Percentiles rank a stretch among this genome's conserved stretches.
Evolutionary conservation across 2,888 invertebrate genomes (phyloP).

Genomic region (Calliopum simillimum): DNA sequence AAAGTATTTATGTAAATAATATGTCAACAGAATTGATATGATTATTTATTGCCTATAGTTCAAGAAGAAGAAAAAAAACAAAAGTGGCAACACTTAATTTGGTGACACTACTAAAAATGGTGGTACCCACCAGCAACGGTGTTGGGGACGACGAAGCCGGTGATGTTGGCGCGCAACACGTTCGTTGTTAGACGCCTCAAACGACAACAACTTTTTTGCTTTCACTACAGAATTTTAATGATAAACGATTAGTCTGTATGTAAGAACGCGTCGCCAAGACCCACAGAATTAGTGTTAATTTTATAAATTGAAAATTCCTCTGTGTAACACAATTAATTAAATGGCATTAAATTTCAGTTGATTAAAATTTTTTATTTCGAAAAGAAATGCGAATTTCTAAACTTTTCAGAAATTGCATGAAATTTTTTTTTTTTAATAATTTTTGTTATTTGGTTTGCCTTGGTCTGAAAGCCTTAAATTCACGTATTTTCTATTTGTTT

Average conservation of each 20-base stretch:
- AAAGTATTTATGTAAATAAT: slow-evolving; percentile 42
- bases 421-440: not conserved
- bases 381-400: not conserved
- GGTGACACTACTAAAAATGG: slow-evolving; percentile 47
- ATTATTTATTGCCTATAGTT: slow-evolving; percentile 31
- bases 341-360: too few species aligned
- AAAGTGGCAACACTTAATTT: slow-evolving; percentile 51
- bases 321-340: too few species aligned
- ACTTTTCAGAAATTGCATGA: slow-evolving; percentile 15
- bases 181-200: slow-evolving; percentile 1
- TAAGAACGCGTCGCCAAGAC: too few species aligned
- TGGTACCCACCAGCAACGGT: slow-evolving; percentile 40
- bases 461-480: slow-evolving; percentile 9
- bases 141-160: not conserved
- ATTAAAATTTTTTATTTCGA: too few species aligned
- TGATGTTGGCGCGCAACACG: slow-evolving; percentile 16
- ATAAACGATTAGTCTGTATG: not conserved
- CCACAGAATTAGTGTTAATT: too few species aligned
- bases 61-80: slow-evolving; percentile 7
- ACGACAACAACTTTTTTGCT: not conserved
- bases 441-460: slow-evolving; percentile 2
- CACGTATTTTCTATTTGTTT: too few species aligned
- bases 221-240: slow-evolving; percentile 1
- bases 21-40: slow-evolving; percentile 28
- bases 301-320: too few species aligned